Conservation (phyloP, 1,140 invertebrate genomes). For the Penaeus indicus region DNA sequence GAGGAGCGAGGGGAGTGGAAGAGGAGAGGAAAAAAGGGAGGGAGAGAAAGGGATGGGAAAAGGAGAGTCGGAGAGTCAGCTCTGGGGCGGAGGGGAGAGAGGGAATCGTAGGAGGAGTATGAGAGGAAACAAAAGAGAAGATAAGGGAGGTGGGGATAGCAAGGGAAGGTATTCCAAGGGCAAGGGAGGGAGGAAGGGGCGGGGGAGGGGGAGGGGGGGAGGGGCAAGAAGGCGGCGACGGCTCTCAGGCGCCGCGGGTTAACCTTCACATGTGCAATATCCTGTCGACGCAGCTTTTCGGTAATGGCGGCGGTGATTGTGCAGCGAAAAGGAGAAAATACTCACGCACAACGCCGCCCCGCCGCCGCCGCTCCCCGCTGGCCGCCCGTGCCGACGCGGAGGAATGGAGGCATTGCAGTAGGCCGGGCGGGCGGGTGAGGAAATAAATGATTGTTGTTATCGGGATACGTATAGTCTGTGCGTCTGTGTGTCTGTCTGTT, state of each 20-base stretch:
- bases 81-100: not conserved
- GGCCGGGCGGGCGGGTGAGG: too few species aligned
- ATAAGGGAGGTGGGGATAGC: not conserved
- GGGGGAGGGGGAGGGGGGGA: slow-evolving; percentile 12
- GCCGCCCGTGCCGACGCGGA: too few species aligned
- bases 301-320: too few species aligned
- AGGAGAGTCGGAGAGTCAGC: not conserved
- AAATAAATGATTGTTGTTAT: too few species aligned
- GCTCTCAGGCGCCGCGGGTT: not conserved
- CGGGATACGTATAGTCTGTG: too few species aligned
- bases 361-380: too few species aligned
- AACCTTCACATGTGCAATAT: not conserved
- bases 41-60: not conserved
- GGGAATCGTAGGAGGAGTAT: not conserved
- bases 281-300: not conserved
- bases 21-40: not conserved
- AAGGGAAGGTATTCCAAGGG: slow-evolving; percentile 34
- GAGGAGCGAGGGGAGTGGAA: not conserved
- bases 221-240: not conserved
- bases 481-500: slow-evolving; percentile 9
- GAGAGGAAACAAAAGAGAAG: slow-evolving; percentile 25
- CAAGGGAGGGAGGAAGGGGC: slow-evolving; percentile 31
- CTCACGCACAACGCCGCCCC: too few species aligned
- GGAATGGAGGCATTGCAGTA: too few species aligned
- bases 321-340: too few species aligned